Conservation (phyloP, 2,888 invertebrate genomes). For the Mechanitis messenoides region DNA sequence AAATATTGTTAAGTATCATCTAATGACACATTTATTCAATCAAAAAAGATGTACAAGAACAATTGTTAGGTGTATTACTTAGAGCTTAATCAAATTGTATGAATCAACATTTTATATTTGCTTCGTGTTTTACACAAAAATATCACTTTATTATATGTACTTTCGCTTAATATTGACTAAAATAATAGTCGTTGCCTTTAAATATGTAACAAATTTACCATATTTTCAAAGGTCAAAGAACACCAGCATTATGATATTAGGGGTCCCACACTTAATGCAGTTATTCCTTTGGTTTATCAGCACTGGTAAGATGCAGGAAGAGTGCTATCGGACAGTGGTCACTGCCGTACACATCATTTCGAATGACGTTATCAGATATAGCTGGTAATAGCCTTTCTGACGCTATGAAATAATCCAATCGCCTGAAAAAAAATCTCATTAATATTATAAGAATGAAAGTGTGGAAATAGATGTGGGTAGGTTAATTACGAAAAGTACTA, state of each 20-base stretch:
- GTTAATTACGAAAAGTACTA: too few relatives aligned
- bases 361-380: constrained; percentile 90
- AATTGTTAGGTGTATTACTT: background rate
- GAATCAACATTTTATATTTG: background rate
- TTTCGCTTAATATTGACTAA: background rate
- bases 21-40: background rate
- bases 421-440: constrained; percentile 76
- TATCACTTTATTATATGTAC: background rate
- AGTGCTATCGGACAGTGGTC: constrained; percentile 97
- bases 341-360: constrained; percentile 89
- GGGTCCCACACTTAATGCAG: constrained; percentile 12
- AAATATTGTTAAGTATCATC: background rate
- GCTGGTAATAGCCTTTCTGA: constrained; percentile 86
- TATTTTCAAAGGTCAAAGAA: background rate
- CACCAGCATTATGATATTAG: too few relatives aligned
- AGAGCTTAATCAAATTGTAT: too few relatives aligned
- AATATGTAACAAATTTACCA: background rate
- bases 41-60: background rate
- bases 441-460: background rate
- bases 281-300: constrained; percentile 66
- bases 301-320: constrained; percentile 77
- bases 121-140: background rate
- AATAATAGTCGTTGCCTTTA: background rate
- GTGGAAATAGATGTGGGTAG: background rate
- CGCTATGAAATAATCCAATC: constrained; percentile 96